Conservation (phyloP, 2,797 vertebrate species). For the Diglossa cyanea region DNA sequence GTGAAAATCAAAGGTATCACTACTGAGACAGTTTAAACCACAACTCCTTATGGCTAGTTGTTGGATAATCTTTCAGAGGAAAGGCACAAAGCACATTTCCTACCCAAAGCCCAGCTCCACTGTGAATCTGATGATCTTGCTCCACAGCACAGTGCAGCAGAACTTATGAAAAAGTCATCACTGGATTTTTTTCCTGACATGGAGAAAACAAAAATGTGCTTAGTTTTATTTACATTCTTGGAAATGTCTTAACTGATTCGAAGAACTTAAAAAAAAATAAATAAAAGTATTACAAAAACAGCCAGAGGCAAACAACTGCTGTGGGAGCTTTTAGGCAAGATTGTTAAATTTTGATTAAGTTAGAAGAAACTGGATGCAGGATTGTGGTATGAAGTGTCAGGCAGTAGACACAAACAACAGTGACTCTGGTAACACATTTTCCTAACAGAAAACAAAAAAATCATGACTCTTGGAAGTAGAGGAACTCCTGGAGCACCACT, state of each 20-base stretch:
- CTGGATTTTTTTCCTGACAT: background rate
- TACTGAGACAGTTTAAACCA: background rate
- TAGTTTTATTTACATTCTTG: background rate
- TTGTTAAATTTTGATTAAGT: background rate
- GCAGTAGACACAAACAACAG: conserved; percentile 7
- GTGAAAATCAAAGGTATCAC: background rate
- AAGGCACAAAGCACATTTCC: background rate
- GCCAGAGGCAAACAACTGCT: background rate
- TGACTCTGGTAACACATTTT: background rate
- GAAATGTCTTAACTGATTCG: background rate
- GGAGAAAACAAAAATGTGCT: background rate
- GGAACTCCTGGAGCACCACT: background rate
- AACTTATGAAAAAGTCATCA: background rate
- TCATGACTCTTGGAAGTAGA: background rate
- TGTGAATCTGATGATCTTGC: background rate
- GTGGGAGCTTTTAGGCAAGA: background rate
- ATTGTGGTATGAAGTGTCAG: conserved; percentile 5
- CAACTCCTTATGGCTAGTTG: background rate
- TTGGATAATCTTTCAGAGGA: background rate
- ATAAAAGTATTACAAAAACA: background rate
- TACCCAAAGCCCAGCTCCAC: background rate
- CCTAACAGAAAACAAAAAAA: background rate
- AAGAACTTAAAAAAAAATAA: background rate
- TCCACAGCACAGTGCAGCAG: background rate
- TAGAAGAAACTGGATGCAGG: background rate